Evolutionary conservation across 2,113 vertebrate genomes (phyloP).

Genomic region (Clupea harengus): DNA sequence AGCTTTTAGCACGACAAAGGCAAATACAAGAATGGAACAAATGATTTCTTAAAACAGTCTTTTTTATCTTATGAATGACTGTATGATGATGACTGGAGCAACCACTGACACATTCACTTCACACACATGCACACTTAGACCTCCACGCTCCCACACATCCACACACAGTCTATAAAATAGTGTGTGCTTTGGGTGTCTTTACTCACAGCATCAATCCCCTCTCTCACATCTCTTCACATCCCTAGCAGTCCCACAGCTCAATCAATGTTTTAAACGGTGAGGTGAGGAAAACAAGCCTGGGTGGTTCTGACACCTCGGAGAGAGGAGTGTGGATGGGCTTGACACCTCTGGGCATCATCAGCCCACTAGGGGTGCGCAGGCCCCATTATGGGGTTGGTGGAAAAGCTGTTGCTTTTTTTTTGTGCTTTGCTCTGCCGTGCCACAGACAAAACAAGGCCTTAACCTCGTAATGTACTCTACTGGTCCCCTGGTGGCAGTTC

Average conservation of each 20-base stretch:
- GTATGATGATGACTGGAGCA: background rate
- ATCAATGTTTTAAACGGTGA: slow-evolving; percentile 69
- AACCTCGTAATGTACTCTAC: slow-evolving; percentile 78
- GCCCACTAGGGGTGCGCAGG: slow-evolving; percentile 63
- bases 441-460: slow-evolving; percentile 80
- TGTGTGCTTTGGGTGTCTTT: slow-evolving; percentile 58
- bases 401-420: slow-evolving; percentile 43
- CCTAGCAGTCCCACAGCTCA: slow-evolving; percentile 68
- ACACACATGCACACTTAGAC: background rate
- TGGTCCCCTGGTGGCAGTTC: slow-evolving; percentile 70
- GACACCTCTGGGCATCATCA: slow-evolving; percentile 68
- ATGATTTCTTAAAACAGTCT: background rate
- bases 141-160: slow-evolving; percentile 25
- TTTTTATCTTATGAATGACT: background rate
- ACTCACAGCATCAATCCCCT: slow-evolving; percentile 53
- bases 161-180: background rate
- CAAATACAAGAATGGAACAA: background rate
- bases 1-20: slow-evolving; percentile 23
- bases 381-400: slow-evolving; percentile 52
- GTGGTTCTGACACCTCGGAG: slow-evolving; percentile 63
- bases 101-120: background rate
- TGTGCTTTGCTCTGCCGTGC: slow-evolving; percentile 45
- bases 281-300: slow-evolving; percentile 60
- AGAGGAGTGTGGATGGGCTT: background rate
- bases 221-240: slow-evolving; percentile 61